A percentile compares a stretch with the other conserved stretches of the same genome.
These are phyloP conservation scores for Trididemnum clinides DNA, from an alignment of 23 tunicate species.

Conservation along the genomic window DNA sequence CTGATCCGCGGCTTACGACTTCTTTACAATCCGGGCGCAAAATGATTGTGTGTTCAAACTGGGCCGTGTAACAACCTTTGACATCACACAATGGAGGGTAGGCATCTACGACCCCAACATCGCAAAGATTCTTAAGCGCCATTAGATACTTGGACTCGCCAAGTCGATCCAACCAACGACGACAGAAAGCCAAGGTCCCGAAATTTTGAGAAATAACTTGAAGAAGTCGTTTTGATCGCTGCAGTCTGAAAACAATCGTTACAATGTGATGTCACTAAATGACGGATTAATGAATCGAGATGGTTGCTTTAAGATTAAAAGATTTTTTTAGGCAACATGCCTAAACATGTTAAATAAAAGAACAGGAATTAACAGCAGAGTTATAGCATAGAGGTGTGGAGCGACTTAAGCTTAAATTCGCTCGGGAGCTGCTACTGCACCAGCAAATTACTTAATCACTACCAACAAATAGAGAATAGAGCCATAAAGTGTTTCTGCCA, in stretches of 20 bases:
- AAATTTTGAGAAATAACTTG: conserved; percentile 79
- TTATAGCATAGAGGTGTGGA: too few species aligned
- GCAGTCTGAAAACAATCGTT: neutral
- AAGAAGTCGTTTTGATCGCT: conserved; percentile 33
- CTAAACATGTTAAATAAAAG: too few species aligned
- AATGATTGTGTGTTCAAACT: conserved; percentile 95
- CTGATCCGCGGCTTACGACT: conserved; percentile 91
- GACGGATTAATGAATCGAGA: too few species aligned
- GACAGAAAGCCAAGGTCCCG: conserved; percentile 97
- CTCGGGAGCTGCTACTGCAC: too few species aligned
- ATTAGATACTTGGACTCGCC: conserved; percentile 90
- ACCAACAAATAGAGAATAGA: too few species aligned
- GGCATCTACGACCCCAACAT: conserved; percentile 82
- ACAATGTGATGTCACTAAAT: too few species aligned
- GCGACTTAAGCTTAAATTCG: too few species aligned
- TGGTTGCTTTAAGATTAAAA: too few species aligned
- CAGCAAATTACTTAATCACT: too few species aligned
- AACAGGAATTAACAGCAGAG: too few species aligned
- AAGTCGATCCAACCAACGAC: conserved; percentile 94
- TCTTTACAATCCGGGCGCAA: conserved; percentile 94
- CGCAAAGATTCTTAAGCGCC: conserved; percentile 91
- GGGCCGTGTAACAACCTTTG: conserved; percentile 97
- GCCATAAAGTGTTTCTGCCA: too few species aligned
- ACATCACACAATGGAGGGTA: conserved; percentile 94
- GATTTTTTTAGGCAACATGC: too few species aligned